Percentiles rank a stretch among this genome's conserved stretches.
phyloP scores from a whole-genome alignment of 1,140 invertebrate genomes.

The Centruroides sculpturatus region DNA sequence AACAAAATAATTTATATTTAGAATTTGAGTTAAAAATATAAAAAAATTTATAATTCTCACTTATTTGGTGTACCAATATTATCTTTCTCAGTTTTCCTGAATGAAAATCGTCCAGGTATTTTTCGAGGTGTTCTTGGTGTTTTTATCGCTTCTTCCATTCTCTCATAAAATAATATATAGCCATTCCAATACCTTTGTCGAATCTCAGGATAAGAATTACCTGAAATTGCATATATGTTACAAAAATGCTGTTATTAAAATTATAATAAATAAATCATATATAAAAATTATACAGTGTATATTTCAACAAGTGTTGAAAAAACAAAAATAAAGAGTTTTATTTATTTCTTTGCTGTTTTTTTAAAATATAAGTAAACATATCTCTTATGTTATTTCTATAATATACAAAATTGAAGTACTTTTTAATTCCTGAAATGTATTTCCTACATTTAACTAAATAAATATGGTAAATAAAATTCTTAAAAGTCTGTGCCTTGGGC shows the following conservation, averaged over 20 bases:
- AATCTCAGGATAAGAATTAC: constrained; percentile 28
- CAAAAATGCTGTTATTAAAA: too few species aligned
- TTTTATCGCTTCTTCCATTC: constrained; percentile 26
- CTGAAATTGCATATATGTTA: constrained; percentile 11
- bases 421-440: too few species aligned
- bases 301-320: too few species aligned
- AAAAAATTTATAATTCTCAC: not conserved
- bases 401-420: too few species aligned
- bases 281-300: too few species aligned
- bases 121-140: constrained; percentile 28
- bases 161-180: constrained; percentile 44
- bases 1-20: constrained; percentile 9
- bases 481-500: too few species aligned
- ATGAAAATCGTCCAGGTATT: constrained; percentile 14
- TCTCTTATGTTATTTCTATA: too few species aligned
- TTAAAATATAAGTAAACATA: too few species aligned
- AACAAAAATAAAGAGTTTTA: too few species aligned
- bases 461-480: not conserved
- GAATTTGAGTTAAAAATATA: not conserved
- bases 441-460: too few species aligned
- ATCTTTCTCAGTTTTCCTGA: constrained; percentile 12
- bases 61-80: constrained; percentile 1
- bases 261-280: too few species aligned
- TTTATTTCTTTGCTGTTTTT: too few species aligned
- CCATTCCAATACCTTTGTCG: constrained; percentile 43